Evolutionary conservation across 2,797 vertebrate genomes (phyloP).

Genomic region (Oreochromis grahami): DNA sequence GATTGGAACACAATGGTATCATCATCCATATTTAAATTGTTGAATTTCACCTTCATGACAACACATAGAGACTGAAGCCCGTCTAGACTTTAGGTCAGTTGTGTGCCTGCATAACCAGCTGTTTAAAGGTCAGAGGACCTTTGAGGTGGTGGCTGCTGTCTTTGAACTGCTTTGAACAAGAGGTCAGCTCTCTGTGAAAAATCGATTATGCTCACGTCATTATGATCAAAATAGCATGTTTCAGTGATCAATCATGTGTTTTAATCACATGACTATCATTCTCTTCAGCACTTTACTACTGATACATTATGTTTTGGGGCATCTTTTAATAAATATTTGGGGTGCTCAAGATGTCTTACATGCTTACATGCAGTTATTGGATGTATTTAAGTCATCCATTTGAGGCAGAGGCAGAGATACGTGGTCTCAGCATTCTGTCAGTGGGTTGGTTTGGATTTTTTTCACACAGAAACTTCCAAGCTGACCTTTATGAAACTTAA

Average conservation of each 20-base stretch:
- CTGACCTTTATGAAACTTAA: neutral
- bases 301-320: neutral
- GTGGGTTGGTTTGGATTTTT: neutral
- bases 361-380: neutral
- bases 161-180: conserved; percentile 44
- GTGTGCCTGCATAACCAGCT: neutral
- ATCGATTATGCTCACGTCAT: neutral
- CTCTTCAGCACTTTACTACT: neutral
- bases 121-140: conserved; percentile 52
- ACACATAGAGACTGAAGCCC: neutral
- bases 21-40: neutral
- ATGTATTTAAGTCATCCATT: neutral
- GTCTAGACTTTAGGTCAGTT: neutral
- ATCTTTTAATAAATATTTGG: neutral
- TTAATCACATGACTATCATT: neutral
- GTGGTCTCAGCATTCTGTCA: neutral
- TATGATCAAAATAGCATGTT: neutral
- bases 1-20: neutral
- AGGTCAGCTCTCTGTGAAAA: conserved; percentile 36
- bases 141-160: conserved; percentile 29
- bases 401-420: neutral
- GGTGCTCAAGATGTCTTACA: neutral
- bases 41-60: neutral
- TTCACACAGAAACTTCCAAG: neutral
- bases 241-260: neutral